A percentile compares a stretch with the other conserved stretches of the same genome.
These are phyloP conservation scores for Melanerpes aurifrons DNA, from an alignment of 2,113 vertebrate species.

Conservation along the genomic window DNA sequence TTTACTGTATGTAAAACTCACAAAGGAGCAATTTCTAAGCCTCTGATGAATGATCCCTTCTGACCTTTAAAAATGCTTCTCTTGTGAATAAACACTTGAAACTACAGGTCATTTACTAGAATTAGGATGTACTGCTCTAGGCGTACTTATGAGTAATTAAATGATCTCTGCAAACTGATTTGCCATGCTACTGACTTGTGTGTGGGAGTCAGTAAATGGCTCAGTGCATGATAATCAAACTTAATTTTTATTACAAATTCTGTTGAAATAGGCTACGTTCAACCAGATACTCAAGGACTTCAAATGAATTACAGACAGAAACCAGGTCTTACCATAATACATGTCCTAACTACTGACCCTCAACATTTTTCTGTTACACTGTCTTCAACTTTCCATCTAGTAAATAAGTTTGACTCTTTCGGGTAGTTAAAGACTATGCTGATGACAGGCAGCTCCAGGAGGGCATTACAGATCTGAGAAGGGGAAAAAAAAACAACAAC, in stretches of 20 bases:
- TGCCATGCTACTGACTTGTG: background rate
- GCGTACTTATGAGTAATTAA: constrained; percentile 27
- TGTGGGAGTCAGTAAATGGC: constrained; percentile 32
- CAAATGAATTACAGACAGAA: constrained; percentile 13
- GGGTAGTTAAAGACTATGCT: background rate
- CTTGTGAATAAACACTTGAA: constrained; percentile 36
- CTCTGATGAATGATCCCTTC: background rate
- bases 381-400: background rate
- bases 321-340: background rate
- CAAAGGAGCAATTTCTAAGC: background rate
- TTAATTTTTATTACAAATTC: constrained; percentile 7
- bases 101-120: constrained; percentile 23
- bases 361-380: background rate
- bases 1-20: background rate
- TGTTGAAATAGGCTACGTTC: background rate
- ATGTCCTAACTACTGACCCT: background rate
- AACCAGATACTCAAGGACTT: background rate
- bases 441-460: background rate
- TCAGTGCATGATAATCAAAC: background rate
- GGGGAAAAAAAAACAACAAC: background rate
- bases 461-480: background rate
- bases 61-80: constrained; percentile 21
- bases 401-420: background rate
- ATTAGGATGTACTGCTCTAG: constrained; percentile 15
- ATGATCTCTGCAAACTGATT: constrained; percentile 28